Conservation (phyloP, 2,888 invertebrate species). For the Drosophila nr. perissopoda region DNA sequence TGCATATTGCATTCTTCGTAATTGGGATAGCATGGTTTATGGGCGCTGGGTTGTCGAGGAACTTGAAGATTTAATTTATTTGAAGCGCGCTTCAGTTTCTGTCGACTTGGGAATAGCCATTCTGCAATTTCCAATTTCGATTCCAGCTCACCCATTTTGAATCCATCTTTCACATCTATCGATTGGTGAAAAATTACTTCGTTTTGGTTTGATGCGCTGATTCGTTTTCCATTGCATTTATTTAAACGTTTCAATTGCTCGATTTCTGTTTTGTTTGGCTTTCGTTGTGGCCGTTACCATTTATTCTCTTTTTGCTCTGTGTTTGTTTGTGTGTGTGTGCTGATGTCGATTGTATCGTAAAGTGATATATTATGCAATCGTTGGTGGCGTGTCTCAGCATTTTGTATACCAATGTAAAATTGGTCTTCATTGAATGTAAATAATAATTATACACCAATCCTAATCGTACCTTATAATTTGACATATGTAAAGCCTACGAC, state of each 20-base stretch:
- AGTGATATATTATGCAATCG: constrained; percentile 66
- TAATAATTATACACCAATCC: constrained; percentile 38
- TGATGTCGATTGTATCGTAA: constrained; percentile 63
- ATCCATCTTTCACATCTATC: constrained; percentile 48
- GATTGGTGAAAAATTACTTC: constrained; percentile 54
- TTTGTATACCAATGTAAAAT: constrained; percentile 22
- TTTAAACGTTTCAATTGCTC: constrained; percentile 73
- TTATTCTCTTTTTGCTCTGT: constrained; percentile 4
- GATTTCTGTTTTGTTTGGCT: constrained; percentile 52
- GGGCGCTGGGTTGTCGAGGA: constrained; percentile 48
- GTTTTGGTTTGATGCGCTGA: constrained; percentile 61
- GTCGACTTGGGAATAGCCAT: constrained; percentile 31
- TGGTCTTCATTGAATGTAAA: constrained; percentile 33
- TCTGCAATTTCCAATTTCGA: constrained; percentile 36
- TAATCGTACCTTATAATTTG: constrained; percentile 23
- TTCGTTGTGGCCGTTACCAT: constrained; percentile 7
- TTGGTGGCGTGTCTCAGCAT: constrained; percentile 26
- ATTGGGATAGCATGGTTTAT: constrained; percentile 65
- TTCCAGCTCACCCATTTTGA: constrained; percentile 23
- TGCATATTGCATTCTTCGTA: constrained; percentile 37
- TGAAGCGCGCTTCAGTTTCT: constrained; percentile 60
- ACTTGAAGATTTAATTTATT: constrained; percentile 79
- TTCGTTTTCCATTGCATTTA: constrained; percentile 69
- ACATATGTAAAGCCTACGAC: constrained; percentile 1
- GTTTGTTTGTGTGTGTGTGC: constrained; percentile 1